These are phyloP conservation scores for Drosophila leonis DNA, from an alignment of 2,888 invertebrate species.

Conservation along the genomic window DNA sequence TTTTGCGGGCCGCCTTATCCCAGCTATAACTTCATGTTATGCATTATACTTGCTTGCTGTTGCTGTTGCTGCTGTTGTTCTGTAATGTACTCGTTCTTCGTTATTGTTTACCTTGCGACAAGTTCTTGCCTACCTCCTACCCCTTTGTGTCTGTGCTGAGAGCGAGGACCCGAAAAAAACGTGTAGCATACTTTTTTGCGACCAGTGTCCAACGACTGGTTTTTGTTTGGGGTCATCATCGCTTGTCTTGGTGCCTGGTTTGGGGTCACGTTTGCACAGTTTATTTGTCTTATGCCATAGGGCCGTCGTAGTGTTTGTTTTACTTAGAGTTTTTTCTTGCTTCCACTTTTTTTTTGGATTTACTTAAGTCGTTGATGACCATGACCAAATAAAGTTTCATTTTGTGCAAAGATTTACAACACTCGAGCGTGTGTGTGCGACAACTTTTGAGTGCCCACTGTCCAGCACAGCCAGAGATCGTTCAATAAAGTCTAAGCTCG, in stretches of 20 bases:
- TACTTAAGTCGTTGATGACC: constrained; percentile 80
- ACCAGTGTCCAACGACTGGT: constrained; percentile 17
- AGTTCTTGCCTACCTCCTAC: neutral
- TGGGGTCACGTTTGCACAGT: constrained; percentile 76
- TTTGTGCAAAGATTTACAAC: constrained; percentile 77
- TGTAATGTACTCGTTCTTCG: constrained; percentile 39
- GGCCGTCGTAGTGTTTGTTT: constrained; percentile 70
- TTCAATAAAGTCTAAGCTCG: constrained; percentile 38
- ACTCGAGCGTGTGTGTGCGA: constrained; percentile 75
- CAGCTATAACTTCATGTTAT: constrained; percentile 52
- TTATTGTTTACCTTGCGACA: constrained; percentile 31
- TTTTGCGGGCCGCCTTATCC: constrained; percentile 39
- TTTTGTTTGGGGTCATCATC: constrained; percentile 46
- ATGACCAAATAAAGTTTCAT: constrained; percentile 81
- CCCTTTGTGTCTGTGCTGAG: constrained; percentile 16
- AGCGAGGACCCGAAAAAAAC: constrained; percentile 11
- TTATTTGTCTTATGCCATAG: constrained; percentile 70
- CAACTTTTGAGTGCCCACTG: constrained; percentile 66
- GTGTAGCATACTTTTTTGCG: constrained; percentile 43
- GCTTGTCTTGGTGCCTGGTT: constrained; percentile 37
- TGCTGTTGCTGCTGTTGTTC: constrained; percentile 12
- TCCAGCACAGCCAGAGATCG: constrained; percentile 3
- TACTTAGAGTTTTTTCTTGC: constrained; percentile 60
- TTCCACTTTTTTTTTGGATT: constrained; percentile 58
- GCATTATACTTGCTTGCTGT: constrained; percentile 32